These are phyloP conservation scores for Drosophila kikkawai DNA, from an alignment of 1,140 invertebrate species.

Conservation along the genomic window DNA sequence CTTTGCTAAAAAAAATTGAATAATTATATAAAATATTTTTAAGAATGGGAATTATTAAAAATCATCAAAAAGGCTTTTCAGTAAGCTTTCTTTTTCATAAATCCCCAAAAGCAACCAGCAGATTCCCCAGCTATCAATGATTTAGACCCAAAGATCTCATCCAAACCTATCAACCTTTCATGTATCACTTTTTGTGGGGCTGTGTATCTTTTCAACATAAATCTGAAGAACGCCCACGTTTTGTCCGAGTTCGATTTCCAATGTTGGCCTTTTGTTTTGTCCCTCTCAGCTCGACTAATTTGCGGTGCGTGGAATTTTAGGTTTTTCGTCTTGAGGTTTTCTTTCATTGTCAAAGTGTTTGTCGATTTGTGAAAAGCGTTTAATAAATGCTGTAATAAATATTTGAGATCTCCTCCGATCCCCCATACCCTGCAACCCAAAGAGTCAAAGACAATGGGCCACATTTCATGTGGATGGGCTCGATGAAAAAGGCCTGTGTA, in stretches of 20 bases:
- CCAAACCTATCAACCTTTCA: conserved; percentile 13
- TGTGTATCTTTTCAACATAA: conserved; percentile 65
- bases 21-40: too few species aligned
- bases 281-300: conserved; percentile 54
- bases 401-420: conserved; percentile 37
- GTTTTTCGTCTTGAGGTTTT: conserved; percentile 21
- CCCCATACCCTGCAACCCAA: too few species aligned
- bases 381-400: conserved; percentile 78
- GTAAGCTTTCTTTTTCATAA: background rate
- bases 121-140: conserved; percentile 47
- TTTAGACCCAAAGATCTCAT: background rate
- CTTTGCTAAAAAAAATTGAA: too few species aligned
- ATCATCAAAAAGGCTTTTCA: background rate
- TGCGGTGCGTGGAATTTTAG: conserved; percentile 78
- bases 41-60: background rate
- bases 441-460: conserved; percentile 62
- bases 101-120: background rate
- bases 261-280: conserved; percentile 48
- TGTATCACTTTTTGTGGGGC: conserved; percentile 32
- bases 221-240: conserved; percentile 75
- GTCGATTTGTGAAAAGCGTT: conserved; percentile 72
- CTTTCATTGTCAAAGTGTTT: conserved; percentile 48
- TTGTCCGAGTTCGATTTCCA: conserved; percentile 35
- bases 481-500: conserved; percentile 54
- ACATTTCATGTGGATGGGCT: conserved; percentile 68